These are phyloP conservation scores for Alaudala cheleensis DNA, from an alignment of 2,113 vertebrate genomes.

Conservation along the genomic window DNA sequence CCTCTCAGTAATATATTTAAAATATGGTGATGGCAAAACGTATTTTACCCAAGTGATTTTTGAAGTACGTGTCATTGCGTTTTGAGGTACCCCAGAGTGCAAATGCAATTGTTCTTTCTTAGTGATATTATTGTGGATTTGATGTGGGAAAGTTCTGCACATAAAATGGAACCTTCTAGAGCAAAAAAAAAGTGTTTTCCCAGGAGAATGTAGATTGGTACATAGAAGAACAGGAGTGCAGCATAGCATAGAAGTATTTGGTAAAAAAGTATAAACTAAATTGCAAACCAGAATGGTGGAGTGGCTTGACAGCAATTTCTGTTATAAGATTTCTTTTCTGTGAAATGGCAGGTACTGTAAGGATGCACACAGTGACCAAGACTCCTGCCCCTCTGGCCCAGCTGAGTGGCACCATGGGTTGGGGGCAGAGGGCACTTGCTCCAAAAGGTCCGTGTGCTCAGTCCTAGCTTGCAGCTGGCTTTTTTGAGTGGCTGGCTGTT, in stretches of 20 bases:
- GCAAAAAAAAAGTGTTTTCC: rapidly evolving
- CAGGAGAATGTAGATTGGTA: not conserved
- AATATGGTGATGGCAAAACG: not conserved
- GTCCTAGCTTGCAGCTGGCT: not conserved
- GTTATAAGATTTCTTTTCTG: not conserved
- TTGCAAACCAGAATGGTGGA: not conserved
- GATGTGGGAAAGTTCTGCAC: not conserved
- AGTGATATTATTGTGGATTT: not conserved
- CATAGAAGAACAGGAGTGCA: not conserved
- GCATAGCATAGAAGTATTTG: not conserved
- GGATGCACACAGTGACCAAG: too few relatives aligned
- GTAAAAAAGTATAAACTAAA: not conserved
- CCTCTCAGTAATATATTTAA: not conserved
- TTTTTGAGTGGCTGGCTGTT: not conserved
- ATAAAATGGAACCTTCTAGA: not conserved
- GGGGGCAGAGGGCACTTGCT: not conserved
- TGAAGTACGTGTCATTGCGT: not conserved
- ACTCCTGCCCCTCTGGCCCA: not conserved
- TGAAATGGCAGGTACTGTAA: not conserved
- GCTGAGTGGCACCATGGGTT: rapidly evolving
- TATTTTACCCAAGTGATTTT: not conserved
- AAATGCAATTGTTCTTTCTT: not conserved
- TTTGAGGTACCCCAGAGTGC: not conserved
- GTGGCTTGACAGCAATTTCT: not conserved
- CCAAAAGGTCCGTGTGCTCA: rapidly evolving